Evolutionary conservation across 2,797 vertebrate genomes (phyloP), one percentile per base, ranked within the genome.

Genomic region (Argya squamiceps): DNA sequence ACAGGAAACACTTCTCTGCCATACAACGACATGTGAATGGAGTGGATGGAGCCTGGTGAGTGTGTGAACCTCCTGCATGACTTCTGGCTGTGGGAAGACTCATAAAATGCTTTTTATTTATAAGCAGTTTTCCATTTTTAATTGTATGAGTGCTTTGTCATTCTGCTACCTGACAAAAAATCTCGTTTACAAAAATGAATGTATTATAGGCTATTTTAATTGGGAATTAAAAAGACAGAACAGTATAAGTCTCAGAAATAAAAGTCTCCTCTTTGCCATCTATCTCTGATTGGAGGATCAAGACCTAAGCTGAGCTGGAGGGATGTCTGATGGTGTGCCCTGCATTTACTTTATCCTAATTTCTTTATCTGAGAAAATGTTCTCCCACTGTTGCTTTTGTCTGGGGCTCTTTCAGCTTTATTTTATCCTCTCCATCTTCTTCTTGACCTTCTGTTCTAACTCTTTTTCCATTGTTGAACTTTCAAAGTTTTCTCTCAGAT

Each of bases 1-100:
- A 74, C 56, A 87, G 88, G 85, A 80, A 92, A 69, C 84, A 53
- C 65, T 75, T 84, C 63, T 87, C 74, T 90, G 91, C 83, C n/a
- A 32, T 84, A 63, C 75, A 47, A 56, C 29, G 6, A 80, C 36
- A 12, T 12, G 58, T 23, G 89, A 55, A 90, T 83, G 85, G 68
- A 77, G 77, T 53, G 89, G 64, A 92, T 74, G 74, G 81, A 94
- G 74, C 67, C 73, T 79, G 85, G 53, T 43, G 83, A 80, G 76
- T 15, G 62, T 24, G 21, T 44, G 74, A 82, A 29, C 34, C 26
- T 79, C 60, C 43, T 67, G 67, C 30, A 13, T 22, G 52, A 69
- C 12, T 46, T 79, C 41, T 84, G 88, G 52, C 34, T 20, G 12
- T 20, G 52, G 41, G 58, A 36, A 74, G 56, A 34, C 43, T 76